Evolutionary conservation across 2,797 vertebrate genomes (phyloP), one percentile per base, ranked within the genome.

Genomic region (Chloroceryle inda): DNA sequence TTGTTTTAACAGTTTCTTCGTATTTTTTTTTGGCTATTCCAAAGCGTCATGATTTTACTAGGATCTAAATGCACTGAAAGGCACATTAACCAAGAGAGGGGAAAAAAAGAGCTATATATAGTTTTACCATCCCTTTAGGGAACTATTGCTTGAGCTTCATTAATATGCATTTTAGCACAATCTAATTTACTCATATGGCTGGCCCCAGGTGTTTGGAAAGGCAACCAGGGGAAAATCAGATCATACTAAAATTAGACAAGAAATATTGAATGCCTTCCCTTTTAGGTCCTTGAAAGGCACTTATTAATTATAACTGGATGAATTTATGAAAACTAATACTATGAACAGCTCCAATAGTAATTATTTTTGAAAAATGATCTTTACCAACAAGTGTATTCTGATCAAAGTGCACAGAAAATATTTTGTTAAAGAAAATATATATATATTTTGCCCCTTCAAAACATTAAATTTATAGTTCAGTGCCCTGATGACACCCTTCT

Each of bases 121-220:
- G 96, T 94, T 95, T 92, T 92, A 95, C 92, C 96, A 88, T 95
- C 82, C 96, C 96, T 89, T 96, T 94, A 94, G 94, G 97, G 92
- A 95, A 83, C 61, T 89, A 93, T 97, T 94, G 85, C 92, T 97
- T 97, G 90, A 97, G 94, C 95, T 97, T 97, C 96, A 97, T 98
- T 98, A 97, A 96, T 98, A 98, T 97, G 94, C 95, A 97, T 96
- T 98, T 98, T 97, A 97, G 78, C 94, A 97, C 96, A 96, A 97
- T 96, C 96, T 97, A 96, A 98, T 98, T 98, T 98, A 96, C 97
- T 97, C 96, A 97, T 96, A 91, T 96, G 90, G 88, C 93, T 97
- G 96, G 95, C 96, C 96, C 94, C 96, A 98, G 96, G 97, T 98
- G 96, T 98, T 97, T 97, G 96, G 91, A 97, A 97, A 96, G 94